Conservation (phyloP, 2,888 invertebrate species). For the Lobophora halterata region DNA sequence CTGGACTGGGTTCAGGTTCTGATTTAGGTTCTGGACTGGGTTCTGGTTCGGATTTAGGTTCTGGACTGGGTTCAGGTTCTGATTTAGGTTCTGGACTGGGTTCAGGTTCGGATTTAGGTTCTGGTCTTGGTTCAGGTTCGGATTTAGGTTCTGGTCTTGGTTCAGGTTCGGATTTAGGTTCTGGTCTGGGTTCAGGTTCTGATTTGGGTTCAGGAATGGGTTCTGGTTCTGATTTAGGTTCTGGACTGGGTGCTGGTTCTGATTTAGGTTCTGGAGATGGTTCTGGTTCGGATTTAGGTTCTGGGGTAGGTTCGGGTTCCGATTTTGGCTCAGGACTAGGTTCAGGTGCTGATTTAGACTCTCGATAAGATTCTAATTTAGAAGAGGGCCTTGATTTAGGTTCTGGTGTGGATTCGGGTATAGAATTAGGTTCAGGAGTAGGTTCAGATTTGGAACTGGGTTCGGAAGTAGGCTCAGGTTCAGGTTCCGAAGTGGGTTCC, state of each 20-base stretch:
- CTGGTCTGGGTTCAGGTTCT: constrained; percentile 46
- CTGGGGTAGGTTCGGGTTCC: constrained; percentile 55
- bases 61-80: constrained; percentile 37
- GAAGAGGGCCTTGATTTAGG: constrained; percentile 53
- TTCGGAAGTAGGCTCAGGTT: constrained; percentile 45
- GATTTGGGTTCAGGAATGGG: constrained; percentile 45
- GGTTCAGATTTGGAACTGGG: constrained; percentile 46
- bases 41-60: constrained; percentile 40
- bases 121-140: constrained; percentile 31
- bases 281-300: constrained; percentile 30
- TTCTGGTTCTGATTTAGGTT: constrained; percentile 40
- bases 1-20: constrained; percentile 31
- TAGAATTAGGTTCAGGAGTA: constrained; percentile 14
- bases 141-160: constrained; percentile 51
- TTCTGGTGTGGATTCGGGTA: constrained; percentile 29
- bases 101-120: constrained; percentile 39
- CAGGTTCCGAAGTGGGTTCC: constrained; percentile 56
- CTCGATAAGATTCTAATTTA: constrained; percentile 39
- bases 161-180: constrained; percentile 40
- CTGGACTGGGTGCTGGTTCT: constrained; percentile 30
- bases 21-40: constrained; percentile 51
- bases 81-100: constrained; percentile 49
- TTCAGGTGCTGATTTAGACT: constrained; percentile 35
- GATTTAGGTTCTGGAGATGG: constrained; percentile 32
- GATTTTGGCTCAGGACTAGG: constrained; percentile 53